Conservation (phyloP, 1,140 invertebrate genomes). For the Lasaia peninsularis region DNA sequence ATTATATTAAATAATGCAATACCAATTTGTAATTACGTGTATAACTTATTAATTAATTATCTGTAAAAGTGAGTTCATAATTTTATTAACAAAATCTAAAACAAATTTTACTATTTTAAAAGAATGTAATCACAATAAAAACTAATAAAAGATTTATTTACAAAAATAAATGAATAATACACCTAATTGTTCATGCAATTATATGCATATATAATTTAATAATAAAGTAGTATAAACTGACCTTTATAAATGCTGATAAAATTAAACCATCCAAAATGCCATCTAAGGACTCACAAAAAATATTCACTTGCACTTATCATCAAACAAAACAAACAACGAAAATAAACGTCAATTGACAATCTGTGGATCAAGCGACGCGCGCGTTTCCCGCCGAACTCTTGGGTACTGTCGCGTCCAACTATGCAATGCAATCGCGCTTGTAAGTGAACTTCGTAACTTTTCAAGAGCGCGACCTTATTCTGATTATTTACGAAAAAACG, state of each 20-base stretch:
- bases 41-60: too few species aligned
- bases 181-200: too few species aligned
- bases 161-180: too few species aligned
- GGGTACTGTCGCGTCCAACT: slow-evolving; percentile 25
- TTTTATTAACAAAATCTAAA: too few species aligned
- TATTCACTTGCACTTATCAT: slow-evolving; percentile 16
- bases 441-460: slow-evolving; percentile 37
- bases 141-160: too few species aligned
- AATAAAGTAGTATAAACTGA: neutral
- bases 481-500: neutral
- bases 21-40: too few species aligned
- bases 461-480: slow-evolving; percentile 39
- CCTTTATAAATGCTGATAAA: slow-evolving; percentile 11
- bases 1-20: too few species aligned
- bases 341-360: slow-evolving; percentile 10
- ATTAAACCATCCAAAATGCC: neutral
- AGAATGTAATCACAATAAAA: too few species aligned
- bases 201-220: too few species aligned
- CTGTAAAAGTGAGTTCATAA: too few species aligned
- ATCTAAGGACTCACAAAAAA: slow-evolving; percentile 6
- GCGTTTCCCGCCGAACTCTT: slow-evolving; percentile 17
- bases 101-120: too few species aligned
- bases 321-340: slow-evolving; percentile 14
- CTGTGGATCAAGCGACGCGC: slow-evolving; percentile 13
- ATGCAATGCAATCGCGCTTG: slow-evolving; percentile 7